phyloP scores from a whole-genome alignment of 2,113 vertebrate species.

The Tupaia chinensis region DNA sequence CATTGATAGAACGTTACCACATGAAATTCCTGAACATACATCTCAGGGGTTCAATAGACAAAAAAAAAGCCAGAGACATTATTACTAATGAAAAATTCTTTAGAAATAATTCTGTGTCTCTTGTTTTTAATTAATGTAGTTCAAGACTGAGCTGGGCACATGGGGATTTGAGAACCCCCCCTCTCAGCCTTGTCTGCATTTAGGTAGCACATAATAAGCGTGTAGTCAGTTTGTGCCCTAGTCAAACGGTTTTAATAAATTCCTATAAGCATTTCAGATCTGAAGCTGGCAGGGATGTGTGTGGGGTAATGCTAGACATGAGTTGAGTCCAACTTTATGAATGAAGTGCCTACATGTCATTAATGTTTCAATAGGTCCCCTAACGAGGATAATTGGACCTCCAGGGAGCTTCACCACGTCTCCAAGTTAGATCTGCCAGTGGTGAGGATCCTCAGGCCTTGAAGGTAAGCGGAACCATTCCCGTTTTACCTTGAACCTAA shows the following conservation, averaged over 20 bases:
- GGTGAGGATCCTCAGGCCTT: slow-evolving; percentile 64
- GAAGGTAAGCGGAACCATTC: slow-evolving; percentile 79
- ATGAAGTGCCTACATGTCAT: slow-evolving; percentile 69
- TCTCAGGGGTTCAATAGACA: background rate
- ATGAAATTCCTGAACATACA: slow-evolving; percentile 47
- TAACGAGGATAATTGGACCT: background rate
- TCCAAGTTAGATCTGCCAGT: slow-evolving; percentile 55
- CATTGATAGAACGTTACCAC: background rate
- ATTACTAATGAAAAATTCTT: slow-evolving; percentile 8
- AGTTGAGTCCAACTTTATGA: slow-evolving; percentile 69
- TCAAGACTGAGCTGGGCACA: background rate
- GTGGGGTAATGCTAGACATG: slow-evolving; percentile 40
- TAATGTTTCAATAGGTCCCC: slow-evolving; percentile 58
- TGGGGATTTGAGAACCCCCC: slow-evolving; percentile 1
- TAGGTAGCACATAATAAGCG: slow-evolving; percentile 73
- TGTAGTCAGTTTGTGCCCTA: slow-evolving; percentile 69
- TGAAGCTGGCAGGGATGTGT: slow-evolving; percentile 53
- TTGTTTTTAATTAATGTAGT: slow-evolving; percentile 56
- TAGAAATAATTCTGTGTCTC: slow-evolving; percentile 38
- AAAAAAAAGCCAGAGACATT: background rate
- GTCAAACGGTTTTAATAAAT: slow-evolving; percentile 78
- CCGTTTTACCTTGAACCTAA: slow-evolving; percentile 71
- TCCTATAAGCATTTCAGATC: slow-evolving; percentile 72
- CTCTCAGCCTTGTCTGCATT: slow-evolving; percentile 57
- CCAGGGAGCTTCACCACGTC: background rate